These are phyloP conservation scores for Drosophila recens DNA, from an alignment of 2,888 invertebrate genomes.

Conservation along the genomic window DNA sequence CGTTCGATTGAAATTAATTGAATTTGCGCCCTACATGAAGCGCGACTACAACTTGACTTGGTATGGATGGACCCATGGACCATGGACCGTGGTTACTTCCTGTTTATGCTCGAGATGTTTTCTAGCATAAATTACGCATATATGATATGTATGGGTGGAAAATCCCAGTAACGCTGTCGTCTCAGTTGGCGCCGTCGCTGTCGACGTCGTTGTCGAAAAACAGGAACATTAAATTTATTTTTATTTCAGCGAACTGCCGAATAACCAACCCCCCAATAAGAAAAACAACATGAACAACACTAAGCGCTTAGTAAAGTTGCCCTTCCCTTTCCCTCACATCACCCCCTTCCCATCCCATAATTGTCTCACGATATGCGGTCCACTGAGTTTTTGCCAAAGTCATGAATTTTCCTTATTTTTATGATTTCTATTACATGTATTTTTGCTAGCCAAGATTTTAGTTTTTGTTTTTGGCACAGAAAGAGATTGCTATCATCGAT, in stretches of 20 bases:
- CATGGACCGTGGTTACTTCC: constrained; percentile 57
- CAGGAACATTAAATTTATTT: constrained; percentile 83
- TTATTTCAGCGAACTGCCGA: constrained; percentile 64
- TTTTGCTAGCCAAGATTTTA: constrained; percentile 61
- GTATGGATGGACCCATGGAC: constrained; percentile 20
- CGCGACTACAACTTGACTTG: no score
- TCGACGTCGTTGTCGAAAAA: constrained; percentile 61
- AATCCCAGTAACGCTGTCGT: constrained; percentile 27
- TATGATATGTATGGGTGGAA: constrained; percentile 64
- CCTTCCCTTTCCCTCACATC: background rate
- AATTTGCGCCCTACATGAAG: constrained; percentile 74
- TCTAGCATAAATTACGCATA: constrained; percentile 75
- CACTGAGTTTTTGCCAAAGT: constrained; percentile 72
- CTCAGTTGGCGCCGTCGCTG: constrained; percentile 26
- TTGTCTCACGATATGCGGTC: constrained; percentile 73
- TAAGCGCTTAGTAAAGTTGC: constrained; percentile 65
- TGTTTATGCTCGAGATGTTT: constrained; percentile 78
- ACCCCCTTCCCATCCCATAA: constrained; percentile 24
- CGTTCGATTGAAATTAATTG: constrained; percentile 85
- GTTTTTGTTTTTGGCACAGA: constrained; percentile 69
- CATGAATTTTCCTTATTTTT: constrained; percentile 82
- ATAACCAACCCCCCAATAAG: constrained; percentile 56
- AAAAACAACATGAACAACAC: constrained; percentile 49
- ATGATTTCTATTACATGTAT: constrained; percentile 76
- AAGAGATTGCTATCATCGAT: constrained; percentile 40